Conservation (phyloP, 2,113 vertebrate species). For the Dunckerocampus dactyliophorus region DNA sequence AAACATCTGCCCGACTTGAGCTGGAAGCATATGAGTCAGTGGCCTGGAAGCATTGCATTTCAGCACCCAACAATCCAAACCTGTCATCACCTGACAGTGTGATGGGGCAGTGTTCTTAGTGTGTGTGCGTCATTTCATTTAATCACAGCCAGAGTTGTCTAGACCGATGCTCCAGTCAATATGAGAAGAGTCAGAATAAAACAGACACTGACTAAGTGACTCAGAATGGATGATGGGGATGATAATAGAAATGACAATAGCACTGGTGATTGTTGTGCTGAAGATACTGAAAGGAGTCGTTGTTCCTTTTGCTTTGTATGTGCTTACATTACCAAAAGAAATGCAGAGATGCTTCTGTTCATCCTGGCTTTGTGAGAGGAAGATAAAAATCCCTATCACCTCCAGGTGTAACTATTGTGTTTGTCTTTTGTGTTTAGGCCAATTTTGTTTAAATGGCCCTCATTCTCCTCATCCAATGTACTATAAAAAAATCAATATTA, state of each 20-base stretch:
- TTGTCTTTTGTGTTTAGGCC: constrained; percentile 6
- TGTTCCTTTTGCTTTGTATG: constrained; percentile 24
- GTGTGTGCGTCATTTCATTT: constrained; percentile 18
- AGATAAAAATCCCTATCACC: constrained; percentile 4
- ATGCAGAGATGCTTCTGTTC: constrained; percentile 18
- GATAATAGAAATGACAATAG: constrained; percentile 28
- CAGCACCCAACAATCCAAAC: constrained; percentile 36
- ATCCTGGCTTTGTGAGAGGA: constrained; percentile 28
- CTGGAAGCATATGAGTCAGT: constrained; percentile 51
- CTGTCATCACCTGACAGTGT: constrained; percentile 52
- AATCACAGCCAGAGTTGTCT: constrained; percentile 31
- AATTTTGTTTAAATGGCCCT: not conserved
- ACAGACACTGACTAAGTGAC: constrained; percentile 39
- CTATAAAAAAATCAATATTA: not conserved
- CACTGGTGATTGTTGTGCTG: constrained; percentile 29
- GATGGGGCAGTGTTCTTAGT: constrained; percentile 5
- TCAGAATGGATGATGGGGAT: constrained; percentile 43
- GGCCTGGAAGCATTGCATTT: constrained; percentile 29
- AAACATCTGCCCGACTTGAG: constrained; percentile 33
- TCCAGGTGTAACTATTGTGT: constrained; percentile 22
- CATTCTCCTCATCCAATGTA: not conserved
- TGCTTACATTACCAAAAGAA: constrained; percentile 44
- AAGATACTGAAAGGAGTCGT: constrained; percentile 42
- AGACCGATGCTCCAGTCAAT: constrained; percentile 13
- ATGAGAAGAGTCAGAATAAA: constrained; percentile 30